phyloP scores from a whole-genome alignment of 64 coral and sea anemone species.

The Stylophora pistillata region DNA sequence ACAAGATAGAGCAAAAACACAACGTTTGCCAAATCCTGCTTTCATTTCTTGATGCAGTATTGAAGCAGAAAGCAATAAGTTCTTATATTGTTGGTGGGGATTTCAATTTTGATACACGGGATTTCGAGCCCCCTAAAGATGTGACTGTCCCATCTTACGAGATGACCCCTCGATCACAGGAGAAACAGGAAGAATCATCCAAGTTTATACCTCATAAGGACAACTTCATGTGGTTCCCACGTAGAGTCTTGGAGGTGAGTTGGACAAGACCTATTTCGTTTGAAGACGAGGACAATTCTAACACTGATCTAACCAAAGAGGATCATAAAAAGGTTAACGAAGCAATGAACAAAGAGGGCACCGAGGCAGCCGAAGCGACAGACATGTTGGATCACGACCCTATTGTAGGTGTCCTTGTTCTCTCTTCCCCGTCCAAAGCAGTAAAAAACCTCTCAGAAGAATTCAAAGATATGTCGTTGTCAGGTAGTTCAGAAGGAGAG shows the following conservation, averaged over 20 bases:
- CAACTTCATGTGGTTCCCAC: neutral
- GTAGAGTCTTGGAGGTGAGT: neutral
- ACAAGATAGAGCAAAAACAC: neutral
- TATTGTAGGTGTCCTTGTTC: neutral
- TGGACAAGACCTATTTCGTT: neutral
- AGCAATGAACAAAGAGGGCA: neutral
- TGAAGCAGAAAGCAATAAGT: neutral
- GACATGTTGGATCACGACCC: slow-evolving; percentile 20
- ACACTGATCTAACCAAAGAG: neutral
- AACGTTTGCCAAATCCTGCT: neutral
- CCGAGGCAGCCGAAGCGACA: neutral
- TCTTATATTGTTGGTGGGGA: slow-evolving; percentile 11
- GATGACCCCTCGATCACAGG: neutral
- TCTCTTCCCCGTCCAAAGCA: neutral
- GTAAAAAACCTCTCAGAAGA: neutral
- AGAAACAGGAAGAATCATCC: too few relatives aligned
- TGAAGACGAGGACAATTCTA: neutral
- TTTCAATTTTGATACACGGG: neutral
- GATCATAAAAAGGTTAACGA: neutral
- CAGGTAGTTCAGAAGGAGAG: neutral
- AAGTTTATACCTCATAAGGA: neutral
- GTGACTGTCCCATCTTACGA: neutral
- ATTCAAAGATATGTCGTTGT: neutral
- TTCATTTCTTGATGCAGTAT: neutral
- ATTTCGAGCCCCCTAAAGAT: neutral